Evolutionary conservation across 2,113 vertebrate genomes (phyloP).

Genomic region (Urocitellus parryii): DNA sequence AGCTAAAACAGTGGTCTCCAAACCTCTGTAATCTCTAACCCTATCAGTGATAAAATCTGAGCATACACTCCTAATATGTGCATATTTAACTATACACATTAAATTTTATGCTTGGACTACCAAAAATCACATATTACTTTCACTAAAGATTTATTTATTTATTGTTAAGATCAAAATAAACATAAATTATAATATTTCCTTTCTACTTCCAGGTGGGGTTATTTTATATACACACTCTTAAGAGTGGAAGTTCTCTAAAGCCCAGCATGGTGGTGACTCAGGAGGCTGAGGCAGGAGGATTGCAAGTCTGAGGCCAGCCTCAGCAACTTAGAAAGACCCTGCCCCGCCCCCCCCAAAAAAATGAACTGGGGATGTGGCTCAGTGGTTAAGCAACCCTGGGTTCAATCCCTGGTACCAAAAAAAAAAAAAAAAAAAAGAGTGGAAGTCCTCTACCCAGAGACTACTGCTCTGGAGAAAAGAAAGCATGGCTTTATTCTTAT

Average conservation of each 20-base stretch:
- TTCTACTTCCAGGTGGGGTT: background rate
- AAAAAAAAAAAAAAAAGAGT: background rate
- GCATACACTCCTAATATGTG: background rate
- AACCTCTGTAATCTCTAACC: background rate
- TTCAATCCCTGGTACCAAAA: too few species aligned
- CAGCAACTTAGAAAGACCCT: too few species aligned
- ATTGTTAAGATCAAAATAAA: slow-evolving; percentile 25
- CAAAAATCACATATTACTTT: slow-evolving; percentile 26
- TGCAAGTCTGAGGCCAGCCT: too few species aligned
- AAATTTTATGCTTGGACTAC: background rate
- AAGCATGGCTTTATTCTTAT: background rate
- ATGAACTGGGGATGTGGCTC: too few species aligned
- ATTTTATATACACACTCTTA: background rate
- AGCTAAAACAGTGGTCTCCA: background rate
- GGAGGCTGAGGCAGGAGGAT: too few species aligned
- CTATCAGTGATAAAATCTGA: background rate
- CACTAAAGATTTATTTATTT: slow-evolving; percentile 4
- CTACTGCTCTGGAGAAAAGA: background rate
- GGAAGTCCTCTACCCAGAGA: background rate
- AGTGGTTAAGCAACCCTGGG: too few species aligned
- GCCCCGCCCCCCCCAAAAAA: too few species aligned
- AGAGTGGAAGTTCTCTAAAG: background rate
- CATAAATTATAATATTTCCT: slow-evolving; percentile 36
- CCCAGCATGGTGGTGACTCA: too few species aligned
- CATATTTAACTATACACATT: background rate